Percentiles rank a stretch among this genome's conserved stretches.
Evolutionary conservation across 2,888 invertebrate genomes (phyloP).

Genomic region (Galerucella nymphaeae): DNA sequence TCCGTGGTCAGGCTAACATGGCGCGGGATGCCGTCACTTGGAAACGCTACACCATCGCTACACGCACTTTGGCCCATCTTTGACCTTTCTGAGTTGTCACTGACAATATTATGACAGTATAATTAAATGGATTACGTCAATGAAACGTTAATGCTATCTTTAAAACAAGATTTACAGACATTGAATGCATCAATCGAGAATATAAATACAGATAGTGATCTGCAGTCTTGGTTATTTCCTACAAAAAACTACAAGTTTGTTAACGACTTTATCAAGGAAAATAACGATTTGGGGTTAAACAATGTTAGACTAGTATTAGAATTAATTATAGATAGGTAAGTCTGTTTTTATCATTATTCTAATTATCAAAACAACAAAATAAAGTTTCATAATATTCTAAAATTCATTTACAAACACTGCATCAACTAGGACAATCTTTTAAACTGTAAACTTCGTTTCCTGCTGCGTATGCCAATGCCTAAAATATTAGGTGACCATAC

Average conservation of each 20-base stretch:
- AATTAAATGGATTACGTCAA: slow-evolving; percentile 42
- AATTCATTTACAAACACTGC: no score
- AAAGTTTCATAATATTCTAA: no score
- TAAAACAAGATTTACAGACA: slow-evolving; percentile 45
- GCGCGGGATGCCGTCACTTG: no score
- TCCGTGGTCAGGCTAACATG: no score
- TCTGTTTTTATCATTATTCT: background rate
- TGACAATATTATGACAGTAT: slow-evolving; percentile 4
- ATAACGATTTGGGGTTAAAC: slow-evolving; percentile 32
- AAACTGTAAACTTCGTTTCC: no score
- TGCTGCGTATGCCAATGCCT: no score
- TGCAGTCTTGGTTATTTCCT: slow-evolving; percentile 49
- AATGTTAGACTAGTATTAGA: slow-evolving; percentile 42
- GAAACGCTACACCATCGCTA: no score
- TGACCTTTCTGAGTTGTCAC: no score
- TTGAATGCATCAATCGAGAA: slow-evolving; percentile 42
- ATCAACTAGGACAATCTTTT: no score
- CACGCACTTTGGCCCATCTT: no score
- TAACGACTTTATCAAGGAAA: slow-evolving; percentile 34
- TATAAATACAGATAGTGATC: slow-evolving; percentile 31
- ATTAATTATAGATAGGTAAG: slow-evolving; percentile 47
- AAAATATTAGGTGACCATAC: no score
- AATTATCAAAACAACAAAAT: no score
- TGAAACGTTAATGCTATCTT: slow-evolving; percentile 44
- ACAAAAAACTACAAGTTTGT: slow-evolving; percentile 46